Base-by-base conservation (phyloP, 2,888 invertebrate genomes). In the Yponomeuta plumbellus region DNA sequence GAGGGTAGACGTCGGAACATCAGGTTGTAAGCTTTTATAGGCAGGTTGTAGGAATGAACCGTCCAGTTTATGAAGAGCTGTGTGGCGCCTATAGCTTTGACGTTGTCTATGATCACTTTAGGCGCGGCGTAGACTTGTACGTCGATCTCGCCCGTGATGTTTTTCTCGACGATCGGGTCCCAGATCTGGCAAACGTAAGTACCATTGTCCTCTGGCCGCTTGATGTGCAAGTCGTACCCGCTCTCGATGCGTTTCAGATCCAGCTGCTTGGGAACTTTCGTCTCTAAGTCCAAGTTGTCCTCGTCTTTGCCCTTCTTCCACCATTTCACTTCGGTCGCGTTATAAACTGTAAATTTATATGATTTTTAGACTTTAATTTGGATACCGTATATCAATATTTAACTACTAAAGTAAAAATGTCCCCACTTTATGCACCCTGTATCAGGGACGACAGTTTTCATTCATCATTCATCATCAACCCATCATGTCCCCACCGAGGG, bases 41-140 rank as follows among this genome's bases (percentile, higher is more conserved):
- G 93, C 65, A 94, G 94, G 77, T 97, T 97, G 69, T 95, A 95
- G 69, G 94, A 93, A 68, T 94, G 93, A 0, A 96, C 92, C 0
- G 96, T 96, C 97, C 97, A 97, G 78, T 96, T 97, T 0, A 97
- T 80, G 80, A 93, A 97, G 61, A 97, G 93, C 79, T 94, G 94
- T 10, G 93, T 92, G 0, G 94, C 93, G 66, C 95, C 96, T 21
- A 97, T 95, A 0, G 96, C 93, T 79, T 95, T 95, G 0, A 95
- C 93, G 68, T 93, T 93, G 74, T 95, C 94, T 70, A 96, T 93
- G 64, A 87, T 92, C 0, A 96, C 92, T 78, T 93, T 93, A 0
- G 97, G 97, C 67, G 92, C 92, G 72, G 95, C 95, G 71, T 94
- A 90, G 0, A 96, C 94, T 57, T 93, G 85, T 0, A 95, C 77